Evolutionary conservation across 2,888 invertebrate species (phyloP), one percentile per base, ranked within the genome.

Genomic region (Nasonia oneida): DNA sequence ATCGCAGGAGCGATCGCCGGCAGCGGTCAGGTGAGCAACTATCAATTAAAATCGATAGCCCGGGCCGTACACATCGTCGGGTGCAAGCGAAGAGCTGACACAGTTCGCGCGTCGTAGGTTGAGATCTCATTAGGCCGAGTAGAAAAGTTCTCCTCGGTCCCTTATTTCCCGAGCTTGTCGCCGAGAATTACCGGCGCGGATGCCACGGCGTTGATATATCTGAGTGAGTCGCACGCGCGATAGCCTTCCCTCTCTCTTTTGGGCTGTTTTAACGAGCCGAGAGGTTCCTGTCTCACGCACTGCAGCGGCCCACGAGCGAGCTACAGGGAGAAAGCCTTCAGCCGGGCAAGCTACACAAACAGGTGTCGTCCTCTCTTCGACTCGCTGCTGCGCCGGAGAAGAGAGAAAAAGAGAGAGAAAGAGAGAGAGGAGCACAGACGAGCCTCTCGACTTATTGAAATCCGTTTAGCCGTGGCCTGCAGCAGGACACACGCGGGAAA

Each of bases 161-260:
- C 8, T 23, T 23, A 6, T 18, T 33, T 70, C 12, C 8, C 73
- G 39, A 37, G 29, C 39, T 53, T 73, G 18, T 88, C 29, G 29
- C 8, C 10, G 76, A n/a, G 29, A 53, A 5, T 64, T 90, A 91
- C 91, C 91, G 90, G 90, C 90, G 74, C 88, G 89, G 90, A 91
- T 91, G 90, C 90, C 90, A 90, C 89, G 87, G 88, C 80, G 84
- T 90, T 92, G 92, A 92, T 92, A 92, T 91, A 93, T 93, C 90
- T 90, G 90, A 92, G 89, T 90, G 90, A 90, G 89, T 81, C 83
- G 83, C 84, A 42, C 83, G 42, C 78, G 82, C 86, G 87, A 87
- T 86, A 87, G 85, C 76, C 70, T 78, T 47, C 42, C 37, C 42
- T 47, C 39, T 33, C 33, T 47, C 47, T 73, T 61, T 42, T 14